A percentile compares a stretch with the other conserved stretches of the same genome.
Conservation (phyloP, 2,797 vertebrate genomes). For the Rhabdophis nuchalis region DNA sequence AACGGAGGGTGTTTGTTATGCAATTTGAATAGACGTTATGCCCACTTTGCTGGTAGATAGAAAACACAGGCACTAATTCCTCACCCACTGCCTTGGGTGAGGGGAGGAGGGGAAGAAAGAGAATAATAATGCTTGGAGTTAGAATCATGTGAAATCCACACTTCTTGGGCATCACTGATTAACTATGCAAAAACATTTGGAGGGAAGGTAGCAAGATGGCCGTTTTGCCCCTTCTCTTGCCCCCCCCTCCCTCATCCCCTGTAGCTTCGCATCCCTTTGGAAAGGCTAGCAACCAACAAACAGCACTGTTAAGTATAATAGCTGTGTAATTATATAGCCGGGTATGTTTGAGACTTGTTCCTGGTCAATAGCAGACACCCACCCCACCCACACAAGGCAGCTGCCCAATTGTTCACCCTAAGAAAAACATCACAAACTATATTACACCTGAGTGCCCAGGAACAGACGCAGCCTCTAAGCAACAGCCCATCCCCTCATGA, state of each 20-base stretch:
- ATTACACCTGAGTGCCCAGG: not conserved
- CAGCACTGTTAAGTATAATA: constrained; percentile 6
- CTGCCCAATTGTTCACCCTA: not conserved
- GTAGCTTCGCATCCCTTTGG: not conserved
- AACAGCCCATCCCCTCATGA: not conserved
- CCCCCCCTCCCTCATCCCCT: no score
- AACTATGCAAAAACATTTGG: not conserved
- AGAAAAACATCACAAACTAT: not conserved
- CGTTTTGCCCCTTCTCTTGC: not conserved
- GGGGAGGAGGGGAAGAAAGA: not conserved
- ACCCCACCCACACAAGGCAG: not conserved
- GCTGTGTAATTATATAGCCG: not conserved
- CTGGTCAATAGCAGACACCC: not conserved
- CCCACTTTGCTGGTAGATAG: not conserved
- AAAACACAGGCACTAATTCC: constrained; percentile 13
- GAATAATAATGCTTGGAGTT: not conserved
- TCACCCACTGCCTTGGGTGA: not conserved
- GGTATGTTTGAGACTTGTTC: not conserved
- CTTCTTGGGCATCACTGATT: not conserved
- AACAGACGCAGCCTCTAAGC: not conserved
- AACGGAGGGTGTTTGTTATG: not conserved
- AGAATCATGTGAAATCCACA: constrained; percentile 9
- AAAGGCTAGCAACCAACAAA: not conserved
- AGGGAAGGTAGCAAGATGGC: not conserved
- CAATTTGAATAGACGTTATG: constrained; percentile 11